phyloP scores from a whole-genome alignment of 92 coral and sea anemone genomes.

The Actinostola sp. region DNA sequence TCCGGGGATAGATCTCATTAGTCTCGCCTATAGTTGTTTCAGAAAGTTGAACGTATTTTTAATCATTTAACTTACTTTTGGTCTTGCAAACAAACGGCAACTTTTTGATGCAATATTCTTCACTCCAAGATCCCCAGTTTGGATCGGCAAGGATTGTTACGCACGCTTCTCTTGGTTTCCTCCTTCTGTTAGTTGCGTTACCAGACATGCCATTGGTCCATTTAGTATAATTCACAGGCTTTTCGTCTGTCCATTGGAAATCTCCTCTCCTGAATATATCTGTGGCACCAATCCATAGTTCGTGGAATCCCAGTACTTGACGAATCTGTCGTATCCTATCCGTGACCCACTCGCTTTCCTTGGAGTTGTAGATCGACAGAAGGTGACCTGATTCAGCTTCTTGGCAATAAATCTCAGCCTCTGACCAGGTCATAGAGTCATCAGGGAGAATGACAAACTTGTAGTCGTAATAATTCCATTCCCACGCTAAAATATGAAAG shows the following conservation, averaged over 20 bases:
- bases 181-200: slow-evolving; percentile 27
- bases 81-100: slow-evolving; percentile 78
- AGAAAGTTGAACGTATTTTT: background rate
- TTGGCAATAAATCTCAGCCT: slow-evolving; percentile 80
- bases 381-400: slow-evolving; percentile 71
- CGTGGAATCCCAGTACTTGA: slow-evolving; percentile 55
- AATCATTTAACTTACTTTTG: slow-evolving; percentile 44
- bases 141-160: slow-evolving; percentile 72
- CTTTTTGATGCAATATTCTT: slow-evolving; percentile 58
- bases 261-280: slow-evolving; percentile 59
- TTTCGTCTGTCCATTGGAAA: slow-evolving; percentile 66
- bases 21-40: background rate
- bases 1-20: too few species aligned
- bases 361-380: slow-evolving; percentile 48
- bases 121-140: slow-evolving; percentile 79
- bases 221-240: slow-evolving; percentile 51
- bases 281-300: slow-evolving; percentile 83
- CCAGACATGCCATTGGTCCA: slow-evolving; percentile 45
- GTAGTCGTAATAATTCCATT: slow-evolving; percentile 64
- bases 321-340: slow-evolving; percentile 63
- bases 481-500: slow-evolving; percentile 50
- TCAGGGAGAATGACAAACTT: slow-evolving; percentile 69
- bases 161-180: slow-evolving; percentile 59
- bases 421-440: slow-evolving; percentile 78
- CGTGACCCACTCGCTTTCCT: slow-evolving; percentile 69